Conservation (phyloP, 2,113 vertebrate species). For the Cyanoderma ruficeps region DNA sequence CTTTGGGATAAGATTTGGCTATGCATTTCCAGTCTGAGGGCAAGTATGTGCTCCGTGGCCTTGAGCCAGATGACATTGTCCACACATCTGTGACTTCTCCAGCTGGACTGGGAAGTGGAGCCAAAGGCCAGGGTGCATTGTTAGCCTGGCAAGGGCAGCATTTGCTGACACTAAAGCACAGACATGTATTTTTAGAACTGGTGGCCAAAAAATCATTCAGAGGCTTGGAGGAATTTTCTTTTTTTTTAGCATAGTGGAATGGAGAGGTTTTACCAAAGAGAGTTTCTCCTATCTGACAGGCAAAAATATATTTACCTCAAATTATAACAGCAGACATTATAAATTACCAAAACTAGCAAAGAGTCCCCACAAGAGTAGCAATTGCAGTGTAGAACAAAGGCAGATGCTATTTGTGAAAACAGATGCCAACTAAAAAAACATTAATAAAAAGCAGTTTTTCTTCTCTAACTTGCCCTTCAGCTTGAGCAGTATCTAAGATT, state of each 20-base stretch:
- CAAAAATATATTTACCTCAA: neutral
- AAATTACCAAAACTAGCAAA: neutral
- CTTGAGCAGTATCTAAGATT: neutral
- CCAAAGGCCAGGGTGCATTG: neutral
- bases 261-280: neutral
- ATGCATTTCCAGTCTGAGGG: neutral
- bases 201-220: neutral
- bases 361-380: neutral
- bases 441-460: neutral
- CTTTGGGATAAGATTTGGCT: neutral
- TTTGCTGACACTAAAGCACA: neutral
- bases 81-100: neutral
- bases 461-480: neutral
- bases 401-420: neutral
- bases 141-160: neutral
- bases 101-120: neutral
- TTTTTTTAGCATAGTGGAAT: neutral
- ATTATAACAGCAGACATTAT: neutral
- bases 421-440: neutral
- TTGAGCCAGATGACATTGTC: neutral
- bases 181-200: neutral
- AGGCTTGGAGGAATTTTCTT: neutral
- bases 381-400: neutral
- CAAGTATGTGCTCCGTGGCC: fast-evolving
- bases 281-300: neutral